phyloP scores from a whole-genome alignment of 2,888 invertebrate genomes.

The Drosophila atripex region DNA sequence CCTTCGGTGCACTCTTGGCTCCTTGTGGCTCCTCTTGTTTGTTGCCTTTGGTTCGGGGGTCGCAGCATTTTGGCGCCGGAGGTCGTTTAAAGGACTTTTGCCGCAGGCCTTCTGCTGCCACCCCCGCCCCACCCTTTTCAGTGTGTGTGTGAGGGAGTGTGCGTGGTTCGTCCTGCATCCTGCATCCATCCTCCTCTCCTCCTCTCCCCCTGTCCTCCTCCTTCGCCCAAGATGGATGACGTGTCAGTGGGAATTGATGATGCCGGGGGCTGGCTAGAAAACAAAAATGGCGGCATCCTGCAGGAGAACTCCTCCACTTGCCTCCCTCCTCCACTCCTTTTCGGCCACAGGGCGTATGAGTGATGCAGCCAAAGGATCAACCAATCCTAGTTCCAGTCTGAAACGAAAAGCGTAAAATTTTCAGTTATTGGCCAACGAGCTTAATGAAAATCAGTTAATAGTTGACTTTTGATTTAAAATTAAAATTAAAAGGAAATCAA shows the following conservation, averaged over 20 bases:
- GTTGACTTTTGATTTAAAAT: too few relatives aligned
- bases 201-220: conserved; percentile 4
- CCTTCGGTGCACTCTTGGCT: conserved; percentile 2
- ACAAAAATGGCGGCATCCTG: conserved; percentile 65
- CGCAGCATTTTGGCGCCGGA: conserved; percentile 78
- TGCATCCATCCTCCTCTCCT: conserved; percentile 4
- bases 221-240: conserved; percentile 74
- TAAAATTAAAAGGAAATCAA: too few relatives aligned
- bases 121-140: conserved; percentile 7
- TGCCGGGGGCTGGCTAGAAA: conserved; percentile 58
- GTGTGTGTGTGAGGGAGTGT: conserved; percentile 11
- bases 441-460: too few relatives aligned
- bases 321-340: neutral
- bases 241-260: conserved; percentile 82
- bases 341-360: conserved; percentile 63
- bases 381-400: neutral
- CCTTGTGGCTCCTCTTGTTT: conserved; percentile 38
- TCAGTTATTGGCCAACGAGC: neutral
- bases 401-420: neutral
- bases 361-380: conserved; percentile 47
- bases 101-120: conserved; percentile 62
- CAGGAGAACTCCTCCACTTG: neutral
- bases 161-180: conserved; percentile 23
- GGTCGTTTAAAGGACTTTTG: conserved; percentile 81
- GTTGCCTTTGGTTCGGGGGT: conserved; percentile 56